Evolutionary conservation across 2,113 vertebrate genomes (phyloP).

Genomic region (Ophiodon elongatus): DNA sequence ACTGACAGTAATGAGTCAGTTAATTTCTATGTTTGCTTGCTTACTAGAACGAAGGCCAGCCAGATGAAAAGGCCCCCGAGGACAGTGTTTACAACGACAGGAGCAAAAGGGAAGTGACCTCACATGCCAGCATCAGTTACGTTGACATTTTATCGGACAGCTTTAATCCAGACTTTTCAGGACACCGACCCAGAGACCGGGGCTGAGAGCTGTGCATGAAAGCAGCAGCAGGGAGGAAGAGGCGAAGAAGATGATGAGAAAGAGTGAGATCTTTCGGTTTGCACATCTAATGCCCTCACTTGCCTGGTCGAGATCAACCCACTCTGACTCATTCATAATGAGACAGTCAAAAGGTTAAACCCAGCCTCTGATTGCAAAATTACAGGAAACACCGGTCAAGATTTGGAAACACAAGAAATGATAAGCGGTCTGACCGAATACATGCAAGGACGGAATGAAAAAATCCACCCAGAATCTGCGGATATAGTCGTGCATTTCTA

Average conservation of each 20-base stretch:
- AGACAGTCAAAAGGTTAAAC: neutral
- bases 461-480: slow-evolving; percentile 16
- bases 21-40: neutral
- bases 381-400: slow-evolving; percentile 31
- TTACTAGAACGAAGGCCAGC: neutral
- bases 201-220: slow-evolving; percentile 21
- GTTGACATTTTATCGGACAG: slow-evolving; percentile 23
- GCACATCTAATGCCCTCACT: slow-evolving; percentile 16
- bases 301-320: neutral
- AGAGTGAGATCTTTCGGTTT: slow-evolving; percentile 14
- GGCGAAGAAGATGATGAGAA: neutral
- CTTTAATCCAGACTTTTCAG: slow-evolving; percentile 30
- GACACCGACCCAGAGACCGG: slow-evolving; percentile 57
- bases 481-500: neutral
- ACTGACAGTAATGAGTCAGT: neutral
- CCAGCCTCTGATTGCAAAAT: slow-evolving; percentile 25
- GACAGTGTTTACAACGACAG: neutral
- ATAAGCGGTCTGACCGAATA: neutral
- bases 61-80: slow-evolving; percentile 1
- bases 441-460: neutral
- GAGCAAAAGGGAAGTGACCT: neutral
- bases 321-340: slow-evolving; percentile 4
- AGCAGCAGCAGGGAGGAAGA: slow-evolving; percentile 29
- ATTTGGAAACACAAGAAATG: slow-evolving; percentile 2
- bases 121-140: neutral